Base-by-base conservation (phyloP, 2,113 vertebrate genomes). In the Rissa tridactyla region DNA sequence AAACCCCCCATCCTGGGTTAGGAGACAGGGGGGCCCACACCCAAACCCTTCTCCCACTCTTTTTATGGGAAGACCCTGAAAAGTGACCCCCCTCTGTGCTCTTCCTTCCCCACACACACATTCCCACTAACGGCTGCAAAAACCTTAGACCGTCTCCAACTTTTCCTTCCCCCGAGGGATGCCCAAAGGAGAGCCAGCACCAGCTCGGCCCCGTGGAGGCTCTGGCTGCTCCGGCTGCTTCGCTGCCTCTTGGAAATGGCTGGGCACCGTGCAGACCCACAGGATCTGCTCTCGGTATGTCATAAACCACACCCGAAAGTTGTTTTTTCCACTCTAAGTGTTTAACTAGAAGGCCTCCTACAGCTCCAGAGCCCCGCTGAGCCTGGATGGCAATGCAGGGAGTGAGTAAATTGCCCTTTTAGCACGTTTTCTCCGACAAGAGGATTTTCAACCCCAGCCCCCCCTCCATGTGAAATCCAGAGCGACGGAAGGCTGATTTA, bases 351-450 rank as follows among this genome's bases (percentile, higher is more conserved):
- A 92, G 89, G 90, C 90, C 72, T 70, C 97, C 97, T 96, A 91
- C 96, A 90, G 96, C 79, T 96, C 87, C 93, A 94, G 92, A 94
- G 90, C 64, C 97, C 96, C 30, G 95, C 97, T 98, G 97, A 95
- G 97, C 88, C 72, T 90, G 90, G 96, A 96, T 92, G 92, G 96
- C 84, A 96, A 86, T 26, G 87, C 70, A 93, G 90, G 96, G 97
- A 97, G 93, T 97, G 94, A 96, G 91, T 95, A 97, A 98, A 96
- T 96, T 97, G 97, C 97, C 97, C 97, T 98, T 95, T 97, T 97
- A 96, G 95, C 97, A 97, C 96, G 96, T 97, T 97, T 92, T 95
- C 94, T 94, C 92, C 5, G 20, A 96, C 87, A 95, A 95, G 90
- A 95, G 88, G 92, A 80, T 96, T 92, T 96, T 90, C 90, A 90